Evolutionary conservation across 2,888 invertebrate species (phyloP), one percentile per base, ranked within the genome.

Genomic region (Ectobius pallidus): DNA sequence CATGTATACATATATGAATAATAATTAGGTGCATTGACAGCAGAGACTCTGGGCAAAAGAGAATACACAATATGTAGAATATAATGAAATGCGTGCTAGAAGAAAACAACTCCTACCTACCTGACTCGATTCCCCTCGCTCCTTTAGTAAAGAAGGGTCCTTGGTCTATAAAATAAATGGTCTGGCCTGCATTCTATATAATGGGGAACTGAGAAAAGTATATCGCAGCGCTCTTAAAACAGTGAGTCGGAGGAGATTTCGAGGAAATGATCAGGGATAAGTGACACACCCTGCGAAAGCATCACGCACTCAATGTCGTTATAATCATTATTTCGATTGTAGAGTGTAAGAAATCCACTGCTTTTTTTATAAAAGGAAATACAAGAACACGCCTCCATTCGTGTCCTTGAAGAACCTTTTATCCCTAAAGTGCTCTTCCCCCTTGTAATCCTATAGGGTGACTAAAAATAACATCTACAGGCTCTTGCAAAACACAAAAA

Each of bases 231-330:
- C 49, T 18, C 22, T 20, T 20, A n/a, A 22, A 49, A 49, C 18
- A n/a, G 9, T 14, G 46, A 46, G 46, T 27, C 27, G 58, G n/a
- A 44, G n/a, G 9, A 46, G 65, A 65, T 44, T 65, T 25, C 63
- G 30, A 65, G 46, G 44, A 65, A 61, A 30, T 61, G 61, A n/a
- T 32, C 16, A 11, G 11, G n/a, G 16, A 32, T 16, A 42, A 65
- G 46, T 65, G 65, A 65, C 65, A 65, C 44, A 65, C 30, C 30
- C 42, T 65, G 65, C 65, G 44, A 65, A 65, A 65, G n/a, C 65
- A 14, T 22, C 39, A 27, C 39, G 22, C 46, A 42, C 42, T 30
- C 58, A 30, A 25, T 30, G n/a, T 58, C 58, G 16, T 30, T 58
- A 58, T 65, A 22, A 39, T 18, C 25, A 65, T 65, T 65, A 65